Evolutionary conservation across 2,888 invertebrate genomes (phyloP).

Genomic region (Cistogaster globosa): DNA sequence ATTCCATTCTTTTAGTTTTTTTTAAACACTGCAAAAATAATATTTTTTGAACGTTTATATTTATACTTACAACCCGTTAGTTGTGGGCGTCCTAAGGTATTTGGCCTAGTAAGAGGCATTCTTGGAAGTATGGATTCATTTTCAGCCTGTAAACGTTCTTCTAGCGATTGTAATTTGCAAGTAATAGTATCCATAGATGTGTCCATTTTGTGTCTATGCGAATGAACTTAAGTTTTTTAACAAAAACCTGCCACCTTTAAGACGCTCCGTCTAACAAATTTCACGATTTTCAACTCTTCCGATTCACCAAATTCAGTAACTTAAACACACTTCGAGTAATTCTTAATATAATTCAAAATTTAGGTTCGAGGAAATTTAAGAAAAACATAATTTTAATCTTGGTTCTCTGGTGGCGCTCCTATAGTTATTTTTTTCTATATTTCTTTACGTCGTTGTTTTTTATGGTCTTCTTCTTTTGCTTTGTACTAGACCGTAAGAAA

Average conservation of each 20-base stretch:
- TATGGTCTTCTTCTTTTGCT: conserved; percentile 54
- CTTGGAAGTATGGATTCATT: conserved; percentile 81
- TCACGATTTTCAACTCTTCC: not conserved
- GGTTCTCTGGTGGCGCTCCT: conserved; percentile 49
- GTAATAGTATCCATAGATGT: conserved; percentile 66
- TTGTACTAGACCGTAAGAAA: conserved; percentile 54
- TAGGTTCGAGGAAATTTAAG: not conserved
- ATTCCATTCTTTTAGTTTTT: not conserved
- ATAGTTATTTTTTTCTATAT: conserved; percentile 21
- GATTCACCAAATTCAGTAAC: conserved; percentile 32
- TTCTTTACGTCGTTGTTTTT: conserved; percentile 52
- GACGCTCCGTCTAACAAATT: conserved; percentile 35
- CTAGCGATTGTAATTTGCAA: conserved; percentile 90
- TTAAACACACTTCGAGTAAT: conserved; percentile 21
- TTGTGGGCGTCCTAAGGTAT: conserved; percentile 73
- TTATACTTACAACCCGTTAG: conserved; percentile 69
- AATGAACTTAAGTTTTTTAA: not conserved
- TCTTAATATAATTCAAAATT: not conserved
- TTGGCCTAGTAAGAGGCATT: conserved; percentile 77
- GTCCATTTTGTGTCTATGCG: conserved; percentile 22
- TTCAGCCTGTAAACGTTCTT: conserved; percentile 88
- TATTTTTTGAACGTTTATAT: not conserved
- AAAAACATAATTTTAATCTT: conserved; percentile 40
- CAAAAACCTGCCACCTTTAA: conserved; percentile 46
- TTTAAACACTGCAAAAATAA: not conserved